A percentile compares a stretch with the other conserved stretches of the same genome.
phyloP scores from a whole-genome alignment of 2,113 vertebrate genomes.

The Jacana jacana region DNA sequence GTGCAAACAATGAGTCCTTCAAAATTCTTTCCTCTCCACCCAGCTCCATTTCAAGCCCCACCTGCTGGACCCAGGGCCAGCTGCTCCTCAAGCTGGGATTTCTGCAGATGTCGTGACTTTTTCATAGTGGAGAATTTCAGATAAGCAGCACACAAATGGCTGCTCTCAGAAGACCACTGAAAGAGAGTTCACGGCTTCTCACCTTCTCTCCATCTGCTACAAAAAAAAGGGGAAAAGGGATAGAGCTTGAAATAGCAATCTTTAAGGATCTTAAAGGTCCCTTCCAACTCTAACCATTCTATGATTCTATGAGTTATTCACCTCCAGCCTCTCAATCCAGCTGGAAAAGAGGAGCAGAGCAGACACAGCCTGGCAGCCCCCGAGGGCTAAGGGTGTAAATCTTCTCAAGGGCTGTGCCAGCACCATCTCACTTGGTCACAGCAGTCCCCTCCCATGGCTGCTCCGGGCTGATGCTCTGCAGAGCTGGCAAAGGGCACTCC shows the following conservation, averaged over 20 bases:
- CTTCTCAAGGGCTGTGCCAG: background rate
- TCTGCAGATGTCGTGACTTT: background rate
- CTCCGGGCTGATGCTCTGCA: background rate
- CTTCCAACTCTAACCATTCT: no score
- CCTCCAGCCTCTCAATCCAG: background rate
- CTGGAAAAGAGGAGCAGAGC: background rate
- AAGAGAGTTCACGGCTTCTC: background rate
- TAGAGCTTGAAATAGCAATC: background rate
- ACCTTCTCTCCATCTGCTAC: constrained; percentile 4
- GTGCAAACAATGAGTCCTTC: background rate
- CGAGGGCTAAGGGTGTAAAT: accelerated
- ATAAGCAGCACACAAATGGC: background rate
- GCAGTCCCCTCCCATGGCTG: accelerated
- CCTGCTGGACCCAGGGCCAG: background rate
- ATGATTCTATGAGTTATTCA: background rate
- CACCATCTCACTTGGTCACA: background rate
- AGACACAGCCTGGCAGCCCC: background rate
- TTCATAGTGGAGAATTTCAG: background rate
- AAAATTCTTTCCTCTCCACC: background rate
- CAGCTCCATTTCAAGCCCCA: background rate
- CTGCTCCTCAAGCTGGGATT: background rate
- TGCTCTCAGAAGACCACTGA: background rate
- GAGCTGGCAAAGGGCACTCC: background rate
- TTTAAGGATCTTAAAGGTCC: no score
- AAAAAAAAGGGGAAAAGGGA: background rate